A percentile compares a stretch with the other conserved stretches of the same genome.
Conservation (phyloP, 2,797 vertebrate species). For the Sebastes matsubarae region DNA sequence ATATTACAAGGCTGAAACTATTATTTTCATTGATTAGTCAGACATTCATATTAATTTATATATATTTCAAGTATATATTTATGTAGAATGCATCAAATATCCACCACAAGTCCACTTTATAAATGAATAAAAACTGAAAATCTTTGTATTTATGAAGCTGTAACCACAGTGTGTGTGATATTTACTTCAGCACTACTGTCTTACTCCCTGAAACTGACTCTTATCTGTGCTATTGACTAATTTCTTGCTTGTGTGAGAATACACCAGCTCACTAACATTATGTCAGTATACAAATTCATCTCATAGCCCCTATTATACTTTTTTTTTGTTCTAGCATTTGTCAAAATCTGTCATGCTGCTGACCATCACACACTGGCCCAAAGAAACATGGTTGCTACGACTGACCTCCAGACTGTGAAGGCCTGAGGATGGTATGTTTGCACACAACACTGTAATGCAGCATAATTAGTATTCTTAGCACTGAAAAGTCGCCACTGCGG, state of each 20-base stretch:
- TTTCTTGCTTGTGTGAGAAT: not conserved
- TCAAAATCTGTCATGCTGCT: slow-evolving; percentile 51
- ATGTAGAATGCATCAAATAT: not conserved
- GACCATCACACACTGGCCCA: slow-evolving; percentile 83
- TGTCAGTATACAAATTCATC: not conserved
- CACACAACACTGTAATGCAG: not conserved
- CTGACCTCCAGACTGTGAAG: slow-evolving; percentile 83
- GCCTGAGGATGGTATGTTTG: slow-evolving; percentile 83
- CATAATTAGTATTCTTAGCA: not conserved
- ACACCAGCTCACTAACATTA: not conserved
- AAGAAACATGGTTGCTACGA: slow-evolving; percentile 84
- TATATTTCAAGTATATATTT: not conserved
- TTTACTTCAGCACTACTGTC: not conserved
- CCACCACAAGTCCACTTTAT: not conserved
- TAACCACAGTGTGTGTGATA: not conserved
- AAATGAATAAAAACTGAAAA: not conserved
- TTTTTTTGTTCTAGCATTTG: slow-evolving; percentile 76
- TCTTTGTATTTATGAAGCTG: not conserved
- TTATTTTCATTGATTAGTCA: not conserved
- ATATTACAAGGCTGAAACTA: not conserved
- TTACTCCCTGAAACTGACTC: not conserved
- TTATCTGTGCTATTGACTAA: not conserved
- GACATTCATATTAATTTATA: not conserved
- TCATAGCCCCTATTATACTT: not conserved
- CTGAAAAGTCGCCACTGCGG: not conserved